phyloP scores from a whole-genome alignment of 2,888 invertebrate species.

The Trachelus tabidus region DNA sequence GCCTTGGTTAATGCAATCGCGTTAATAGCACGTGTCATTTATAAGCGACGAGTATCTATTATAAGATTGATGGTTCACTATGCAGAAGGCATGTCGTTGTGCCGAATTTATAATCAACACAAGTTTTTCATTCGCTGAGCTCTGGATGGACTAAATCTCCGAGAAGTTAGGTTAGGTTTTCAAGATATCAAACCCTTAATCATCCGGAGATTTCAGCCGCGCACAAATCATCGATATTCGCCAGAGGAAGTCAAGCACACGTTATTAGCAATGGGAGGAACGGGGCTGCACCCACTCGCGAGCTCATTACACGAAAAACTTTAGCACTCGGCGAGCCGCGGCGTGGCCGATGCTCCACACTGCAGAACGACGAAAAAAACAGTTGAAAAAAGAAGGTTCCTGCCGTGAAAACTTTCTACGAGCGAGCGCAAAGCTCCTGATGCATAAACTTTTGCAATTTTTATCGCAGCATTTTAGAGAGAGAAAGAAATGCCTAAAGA shows the following conservation, averaged over 20 bases:
- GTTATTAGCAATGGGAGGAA: neutral
- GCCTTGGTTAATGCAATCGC: neutral
- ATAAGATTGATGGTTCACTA: too few species aligned
- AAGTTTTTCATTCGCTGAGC: neutral
- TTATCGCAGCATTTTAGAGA: conserved; percentile 21
- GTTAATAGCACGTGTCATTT: neutral
- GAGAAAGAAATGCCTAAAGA: neutral
- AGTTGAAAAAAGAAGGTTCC: neutral
- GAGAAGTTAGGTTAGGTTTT: neutral
- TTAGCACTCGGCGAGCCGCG: conserved; percentile 23
- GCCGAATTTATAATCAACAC: neutral
- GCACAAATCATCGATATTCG: conserved; percentile 2
- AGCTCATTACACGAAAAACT: conserved; percentile 36
- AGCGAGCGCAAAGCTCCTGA: conserved; percentile 20
- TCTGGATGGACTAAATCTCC: neutral
- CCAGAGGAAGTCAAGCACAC: neutral
- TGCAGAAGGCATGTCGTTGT: neutral
- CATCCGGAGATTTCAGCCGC: neutral
- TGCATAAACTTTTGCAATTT: conserved; percentile 37
- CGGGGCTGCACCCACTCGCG: conserved; percentile 14
- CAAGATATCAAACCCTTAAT: neutral
- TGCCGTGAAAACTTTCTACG: conserved; percentile 26
- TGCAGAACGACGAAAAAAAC: neutral
- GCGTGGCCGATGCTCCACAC: conserved; percentile 18
- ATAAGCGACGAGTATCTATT: neutral